Conservation (phyloP, 2,888 invertebrate species). For the Zele albiditarsus region DNA sequence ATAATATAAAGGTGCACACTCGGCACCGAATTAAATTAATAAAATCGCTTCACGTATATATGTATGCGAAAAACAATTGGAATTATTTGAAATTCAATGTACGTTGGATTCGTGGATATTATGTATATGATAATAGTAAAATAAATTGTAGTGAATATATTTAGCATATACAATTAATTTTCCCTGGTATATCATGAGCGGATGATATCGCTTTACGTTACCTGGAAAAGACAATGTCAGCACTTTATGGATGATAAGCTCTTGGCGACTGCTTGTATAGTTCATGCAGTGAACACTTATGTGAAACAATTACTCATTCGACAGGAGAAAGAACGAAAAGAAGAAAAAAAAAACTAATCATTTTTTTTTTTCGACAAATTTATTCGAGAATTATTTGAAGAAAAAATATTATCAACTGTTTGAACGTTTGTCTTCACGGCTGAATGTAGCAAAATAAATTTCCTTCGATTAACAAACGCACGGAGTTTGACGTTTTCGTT, state of each 20-base stretch:
- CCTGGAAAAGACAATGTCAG: slow-evolving; percentile 38
- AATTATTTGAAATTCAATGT: not conserved
- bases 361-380: not conserved
- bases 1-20: slow-evolving; percentile 28
- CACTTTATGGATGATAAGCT: slow-evolving; percentile 31
- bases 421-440: not conserved
- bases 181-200: not conserved
- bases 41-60: not conserved
- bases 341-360: not conserved
- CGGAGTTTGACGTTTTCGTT: not conserved
- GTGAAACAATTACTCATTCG: slow-evolving; percentile 1
- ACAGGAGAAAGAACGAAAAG: not conserved
- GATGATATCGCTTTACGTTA: slow-evolving; percentile 33
- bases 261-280: slow-evolving; percentile 9
- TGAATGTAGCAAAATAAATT: not conserved
- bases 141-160: not conserved
- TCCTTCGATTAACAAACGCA: not conserved
- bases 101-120: not conserved
- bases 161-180: slow-evolving; percentile 1
- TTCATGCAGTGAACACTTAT: not conserved
- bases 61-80: not conserved
- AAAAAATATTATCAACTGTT: not conserved
- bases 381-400: not conserved
- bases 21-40: not conserved
- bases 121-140: not conserved